These are phyloP conservation scores for Drosophila sproati DNA, from an alignment of 1,140 invertebrate genomes.

Conservation along the genomic window DNA sequence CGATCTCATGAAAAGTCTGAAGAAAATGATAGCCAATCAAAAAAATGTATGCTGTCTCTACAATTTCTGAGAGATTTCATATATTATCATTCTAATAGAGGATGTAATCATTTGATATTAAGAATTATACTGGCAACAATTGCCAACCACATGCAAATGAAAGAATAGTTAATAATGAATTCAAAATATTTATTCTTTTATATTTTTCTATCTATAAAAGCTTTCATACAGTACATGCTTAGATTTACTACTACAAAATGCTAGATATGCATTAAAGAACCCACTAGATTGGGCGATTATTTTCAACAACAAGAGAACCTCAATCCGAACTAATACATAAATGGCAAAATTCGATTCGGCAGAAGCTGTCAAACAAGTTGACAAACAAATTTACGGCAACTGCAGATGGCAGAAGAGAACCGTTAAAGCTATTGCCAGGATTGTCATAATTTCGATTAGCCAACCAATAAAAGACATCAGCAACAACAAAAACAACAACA, in stretches of 20 bases:
- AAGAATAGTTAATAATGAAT: no score
- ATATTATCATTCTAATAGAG: no score
- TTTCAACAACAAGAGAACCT: not conserved
- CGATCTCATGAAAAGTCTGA: no score
- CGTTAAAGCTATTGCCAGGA: slow-evolving; percentile 65
- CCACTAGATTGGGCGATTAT: not conserved
- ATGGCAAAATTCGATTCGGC: slow-evolving; percentile 22
- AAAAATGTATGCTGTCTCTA: no score
- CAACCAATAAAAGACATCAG: slow-evolving; percentile 38
- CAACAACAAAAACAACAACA: slow-evolving; percentile 4
- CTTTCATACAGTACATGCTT: no score
- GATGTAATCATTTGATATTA: no score
- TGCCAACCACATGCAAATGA: no score
- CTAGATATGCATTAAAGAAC: not conserved
- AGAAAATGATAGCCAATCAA: no score
- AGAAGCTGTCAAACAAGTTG: slow-evolving; percentile 61
- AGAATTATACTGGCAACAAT: no score
- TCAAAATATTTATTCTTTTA: no score
- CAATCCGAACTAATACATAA: slow-evolving; percentile 21
- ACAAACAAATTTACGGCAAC: slow-evolving; percentile 74
- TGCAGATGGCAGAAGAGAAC: slow-evolving; percentile 43
- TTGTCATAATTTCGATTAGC: slow-evolving; percentile 79
- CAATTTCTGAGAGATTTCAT: no score
- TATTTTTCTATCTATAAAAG: no score
- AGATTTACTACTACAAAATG: not conserved